Evolutionary conservation across 2,888 invertebrate genomes (phyloP).

Genomic region (Habrosyne pyritoides): DNA sequence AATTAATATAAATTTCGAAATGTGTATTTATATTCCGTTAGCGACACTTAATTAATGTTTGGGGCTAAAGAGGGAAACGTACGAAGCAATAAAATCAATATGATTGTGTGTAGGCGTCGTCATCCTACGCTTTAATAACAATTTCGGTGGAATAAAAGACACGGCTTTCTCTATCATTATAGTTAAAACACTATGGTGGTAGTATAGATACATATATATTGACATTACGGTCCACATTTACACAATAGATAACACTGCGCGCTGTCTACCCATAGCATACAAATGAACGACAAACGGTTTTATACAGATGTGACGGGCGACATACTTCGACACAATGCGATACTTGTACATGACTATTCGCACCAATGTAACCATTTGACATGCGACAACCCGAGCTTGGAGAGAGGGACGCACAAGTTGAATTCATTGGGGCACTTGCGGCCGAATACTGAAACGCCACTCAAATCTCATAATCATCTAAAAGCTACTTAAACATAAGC

Average conservation of each 20-base stretch:
- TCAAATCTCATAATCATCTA: too few relatives aligned
- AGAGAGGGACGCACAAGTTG: conserved; percentile 6
- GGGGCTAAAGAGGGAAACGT: background rate
- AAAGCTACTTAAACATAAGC: too few relatives aligned
- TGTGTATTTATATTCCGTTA: conserved; percentile 5
- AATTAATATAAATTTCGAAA: conserved; percentile 4
- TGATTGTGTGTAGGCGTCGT: background rate
- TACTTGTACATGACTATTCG: conserved; percentile 31
- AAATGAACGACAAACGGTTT: conserved; percentile 60
- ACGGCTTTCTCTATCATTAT: background rate
- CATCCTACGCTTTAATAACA: background rate
- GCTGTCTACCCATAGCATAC: conserved; percentile 55
- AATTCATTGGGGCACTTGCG: conserved; percentile 12
- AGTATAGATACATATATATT: conserved; percentile 37
- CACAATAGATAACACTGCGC: conserved; percentile 65
- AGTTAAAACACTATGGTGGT: conserved; percentile 6
- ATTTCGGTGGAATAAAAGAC: conserved; percentile 6
- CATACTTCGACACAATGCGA: conserved; percentile 53
- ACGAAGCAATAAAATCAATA: conserved; percentile 4
- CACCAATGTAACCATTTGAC: conserved; percentile 12
- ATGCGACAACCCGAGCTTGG: conserved; percentile 7
- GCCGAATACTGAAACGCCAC: too few relatives aligned
- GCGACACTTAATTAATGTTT: conserved; percentile 2
- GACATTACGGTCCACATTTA: conserved; percentile 61
- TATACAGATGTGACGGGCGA: conserved; percentile 43